phyloP scores from a whole-genome alignment of 2,888 invertebrate genomes.

The Ennomos erosarius region DNA sequence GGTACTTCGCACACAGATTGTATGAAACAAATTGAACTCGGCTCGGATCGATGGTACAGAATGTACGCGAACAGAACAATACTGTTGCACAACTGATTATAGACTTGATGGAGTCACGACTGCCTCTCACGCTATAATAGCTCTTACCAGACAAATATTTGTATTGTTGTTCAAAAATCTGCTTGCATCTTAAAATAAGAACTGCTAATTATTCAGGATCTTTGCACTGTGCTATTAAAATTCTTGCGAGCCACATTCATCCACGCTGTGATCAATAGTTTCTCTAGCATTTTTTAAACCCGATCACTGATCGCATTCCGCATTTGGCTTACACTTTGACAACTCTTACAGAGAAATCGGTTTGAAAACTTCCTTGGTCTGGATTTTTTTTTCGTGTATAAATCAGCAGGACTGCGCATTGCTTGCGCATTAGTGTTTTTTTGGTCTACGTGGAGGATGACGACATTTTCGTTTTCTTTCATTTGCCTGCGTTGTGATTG shows the following conservation, averaged over 20 bases:
- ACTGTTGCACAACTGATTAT: neutral
- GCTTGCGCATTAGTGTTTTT: conserved; percentile 19
- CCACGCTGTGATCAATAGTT: neutral
- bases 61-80: conserved; percentile 8
- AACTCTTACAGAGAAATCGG: conserved; percentile 27
- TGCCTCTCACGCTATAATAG: neutral
- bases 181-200: too few species aligned
- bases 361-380: conserved; percentile 33
- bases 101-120: conserved; percentile 9
- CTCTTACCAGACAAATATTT: neutral
- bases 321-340: conserved; percentile 37
- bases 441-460: neutral
- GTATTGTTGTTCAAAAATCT: neutral
- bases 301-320: too few species aligned
- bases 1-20: conserved; percentile 49
- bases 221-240: neutral
- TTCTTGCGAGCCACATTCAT: conserved; percentile 8
- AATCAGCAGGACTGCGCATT: conserved; percentile 32
- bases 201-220: too few species aligned
- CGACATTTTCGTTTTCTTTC: conserved; percentile 19
- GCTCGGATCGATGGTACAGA: conserved; percentile 26
- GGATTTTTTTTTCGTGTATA: conserved; percentile 14
- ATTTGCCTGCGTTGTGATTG: conserved; percentile 8
- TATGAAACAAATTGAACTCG: conserved; percentile 41
- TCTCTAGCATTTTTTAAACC: conserved; percentile 9